These are phyloP conservation scores for Enteromius radiatus DNA, from an alignment of 2,797 vertebrate genomes.

Conservation along the genomic window DNA sequence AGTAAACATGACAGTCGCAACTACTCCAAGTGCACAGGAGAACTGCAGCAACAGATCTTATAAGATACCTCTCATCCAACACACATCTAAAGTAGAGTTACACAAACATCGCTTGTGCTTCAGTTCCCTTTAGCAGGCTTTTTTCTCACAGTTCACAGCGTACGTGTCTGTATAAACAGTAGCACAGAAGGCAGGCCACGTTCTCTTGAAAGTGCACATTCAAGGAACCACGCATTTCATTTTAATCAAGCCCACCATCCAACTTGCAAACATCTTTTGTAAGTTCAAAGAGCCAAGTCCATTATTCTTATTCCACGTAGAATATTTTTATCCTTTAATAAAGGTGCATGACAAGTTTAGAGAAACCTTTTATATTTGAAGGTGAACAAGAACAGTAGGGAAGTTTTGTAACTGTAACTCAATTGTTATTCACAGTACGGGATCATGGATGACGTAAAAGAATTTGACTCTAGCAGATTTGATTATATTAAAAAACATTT, in stretches of 20 bases:
- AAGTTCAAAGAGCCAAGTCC: neutral
- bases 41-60: constrained; percentile 2
- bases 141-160: neutral
- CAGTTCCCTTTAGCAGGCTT: neutral
- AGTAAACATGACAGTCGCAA: neutral
- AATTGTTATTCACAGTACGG: constrained; percentile 1
- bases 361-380: constrained; percentile 24
- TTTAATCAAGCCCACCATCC: neutral
- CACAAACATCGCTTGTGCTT: neutral
- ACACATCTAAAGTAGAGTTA: neutral
- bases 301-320: neutral
- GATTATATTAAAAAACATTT: constrained; percentile 39
- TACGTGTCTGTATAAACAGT: constrained; percentile 11
- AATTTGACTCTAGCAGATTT: constrained; percentile 27
- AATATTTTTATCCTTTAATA: neutral
- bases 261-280: neutral
- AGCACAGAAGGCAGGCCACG: neutral
- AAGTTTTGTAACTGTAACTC: constrained; percentile 10
- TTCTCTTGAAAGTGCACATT: neutral
- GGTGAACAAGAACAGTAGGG: constrained; percentile 5
- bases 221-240: neutral
- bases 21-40: neutral
- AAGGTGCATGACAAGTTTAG: neutral
- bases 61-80: neutral
- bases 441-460: constrained; percentile 5